Evolutionary conservation across 2,888 invertebrate species (phyloP), one percentile per base, ranked within the genome.

Genomic region (Rhingia rostrata): DNA sequence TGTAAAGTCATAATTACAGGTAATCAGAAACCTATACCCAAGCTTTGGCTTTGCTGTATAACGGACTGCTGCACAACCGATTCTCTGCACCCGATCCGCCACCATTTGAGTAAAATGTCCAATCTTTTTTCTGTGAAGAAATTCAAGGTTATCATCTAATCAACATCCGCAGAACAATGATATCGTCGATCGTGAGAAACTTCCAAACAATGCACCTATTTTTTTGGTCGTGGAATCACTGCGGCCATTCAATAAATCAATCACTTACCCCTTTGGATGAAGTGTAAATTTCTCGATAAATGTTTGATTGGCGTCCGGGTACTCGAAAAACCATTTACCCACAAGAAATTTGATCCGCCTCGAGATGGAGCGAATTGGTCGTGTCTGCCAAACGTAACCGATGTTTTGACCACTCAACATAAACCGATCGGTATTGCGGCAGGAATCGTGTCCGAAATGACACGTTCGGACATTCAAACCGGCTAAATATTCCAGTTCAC

Each of bases 1-100:
- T 22, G 88, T 89, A 56, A 87, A 90, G 77, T 91, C 90, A 69
- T 91, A 91, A 70, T 91, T 91, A 81, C 91, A 91, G 1, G 91
- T 90, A 84, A 91, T 87, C 45, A 90, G 73, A 32, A 91, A 89
- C 6, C 88, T 86, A 14, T 72, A 73, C 35, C 81, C 75, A n/a
- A 86, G 75, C n/a, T 60, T 39, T 1, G 64, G 54, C 6, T 77
- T 72, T 5, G 86, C 43, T 6, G 86, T 74, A 73, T 88, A 90
- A 10, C 88, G 87, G 3, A 90, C 87, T 1, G 88, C 89, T 6
- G 90, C 90, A 86, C 91, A 91, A 6, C 91, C 91, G 7, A 91
- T 89, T 32, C 89, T 88, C 73, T 89, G 90, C 0, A 88, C 90
- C 0, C 89, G 89, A 88, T 91, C 91, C 12, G 88, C 87, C 0